Percentiles rank a stretch among this genome's conserved stretches.
These are phyloP conservation scores for Neodontobutis hainanensis DNA, from an alignment of 2,113 vertebrate species.

Conservation along the genomic window DNA sequence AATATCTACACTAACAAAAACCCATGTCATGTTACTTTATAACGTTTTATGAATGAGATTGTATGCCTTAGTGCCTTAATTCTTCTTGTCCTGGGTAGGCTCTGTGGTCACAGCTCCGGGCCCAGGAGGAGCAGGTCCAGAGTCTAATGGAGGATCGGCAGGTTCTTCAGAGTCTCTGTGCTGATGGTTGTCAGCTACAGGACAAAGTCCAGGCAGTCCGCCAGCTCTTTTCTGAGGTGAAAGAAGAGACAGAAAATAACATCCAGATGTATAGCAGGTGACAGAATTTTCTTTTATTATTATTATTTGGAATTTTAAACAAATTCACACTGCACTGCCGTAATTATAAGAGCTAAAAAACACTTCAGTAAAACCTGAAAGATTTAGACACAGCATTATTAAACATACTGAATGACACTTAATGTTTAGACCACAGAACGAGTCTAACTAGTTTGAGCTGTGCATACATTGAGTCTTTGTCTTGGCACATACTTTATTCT, in stretches of 20 bases:
- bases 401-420: not conserved
- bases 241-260: conserved; percentile 78
- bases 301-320: not conserved
- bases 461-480: not conserved
- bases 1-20: not conserved
- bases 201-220: conserved; percentile 74
- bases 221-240: conserved; percentile 83
- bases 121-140: conserved; percentile 78
- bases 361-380: too few relatives aligned
- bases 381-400: not conserved
- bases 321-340: not conserved
- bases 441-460: conserved; percentile 16
- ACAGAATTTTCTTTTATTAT: conserved; percentile 23
- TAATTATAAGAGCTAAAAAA: too few relatives aligned
- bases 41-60: too few relatives aligned
- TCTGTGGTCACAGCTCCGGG: conserved; percentile 77
- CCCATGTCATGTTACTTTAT: too few relatives aligned
- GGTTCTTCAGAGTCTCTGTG: conserved; percentile 78
- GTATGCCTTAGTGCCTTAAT: too few relatives aligned
- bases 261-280: conserved; percentile 79
- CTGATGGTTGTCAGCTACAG: conserved; percentile 59
- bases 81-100: conserved; percentile 41
- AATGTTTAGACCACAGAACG: not conserved
- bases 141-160: conserved; percentile 80
- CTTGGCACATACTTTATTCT: not conserved